Evolutionary conservation across 1,140 invertebrate species (phyloP), one percentile per base, ranked within the genome.

Genomic region (Pogonomyrmex barbatus): DNA sequence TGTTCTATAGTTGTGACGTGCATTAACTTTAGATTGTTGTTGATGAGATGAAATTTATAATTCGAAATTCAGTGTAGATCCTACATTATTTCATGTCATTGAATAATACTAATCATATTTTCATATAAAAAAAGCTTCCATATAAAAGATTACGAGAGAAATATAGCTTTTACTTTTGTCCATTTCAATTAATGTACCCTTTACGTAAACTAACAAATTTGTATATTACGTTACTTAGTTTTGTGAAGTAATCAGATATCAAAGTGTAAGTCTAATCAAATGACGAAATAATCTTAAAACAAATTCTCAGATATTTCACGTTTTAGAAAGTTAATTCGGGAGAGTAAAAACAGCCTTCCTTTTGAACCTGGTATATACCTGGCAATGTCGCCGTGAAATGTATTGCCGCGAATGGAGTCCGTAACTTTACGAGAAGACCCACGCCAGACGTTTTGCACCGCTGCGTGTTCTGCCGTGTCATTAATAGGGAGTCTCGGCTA

Each of bases 401-500:
- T 70, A 81, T 73, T 52, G 68, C 45, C 54, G 52, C 63, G 47
- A 68, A 87, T 24, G 47, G 10, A 75, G 54, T 63, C 65, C 52
- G 68, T 62, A 83, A 75, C 79, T 83, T 73, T 60, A n/a, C 56
- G 30, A 47, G 42, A 30, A 82, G 79, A 82, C 67, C 33, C 52
- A 47, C n/a, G 42, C 54, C 68, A 73, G 42, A 62, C 79, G 45
- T 75, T 83, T 83, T 60, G 77, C 77, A 79, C n/a, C 36, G 60
- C 47, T 42, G 79, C 54, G 52, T 73, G 42, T 39, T 71, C 24
- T 71, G 52, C 24, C 30, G 42, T n/a, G 54, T 83, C 68, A 62
- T 83, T 83, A 83, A 75, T 36, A 63, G 47, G 30, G 30, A 36
- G 60, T 70, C 65, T 60, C 71, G 68, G 24, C 39, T 33, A 33